Percentiles rank a stretch among this genome's conserved stretches.
Conservation (phyloP, 2,888 invertebrate genomes). For the Chloroclystis v-ata region DNA sequence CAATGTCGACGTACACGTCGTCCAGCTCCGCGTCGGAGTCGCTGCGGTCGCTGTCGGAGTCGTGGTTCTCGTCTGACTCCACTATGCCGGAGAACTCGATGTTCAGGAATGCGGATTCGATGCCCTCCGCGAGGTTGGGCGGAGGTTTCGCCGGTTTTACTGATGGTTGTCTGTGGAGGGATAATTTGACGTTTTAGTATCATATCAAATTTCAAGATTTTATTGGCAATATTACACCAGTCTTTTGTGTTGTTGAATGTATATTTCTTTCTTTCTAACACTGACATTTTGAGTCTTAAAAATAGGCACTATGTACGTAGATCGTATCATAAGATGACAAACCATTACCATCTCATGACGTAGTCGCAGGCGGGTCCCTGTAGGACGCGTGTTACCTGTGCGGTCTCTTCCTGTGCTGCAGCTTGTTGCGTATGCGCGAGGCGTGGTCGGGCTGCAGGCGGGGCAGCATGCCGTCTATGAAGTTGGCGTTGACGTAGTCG, state of each 20-base stretch:
- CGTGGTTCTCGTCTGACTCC: slow-evolving; percentile 65
- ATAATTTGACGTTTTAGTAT: background rate
- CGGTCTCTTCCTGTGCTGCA: slow-evolving; percentile 35
- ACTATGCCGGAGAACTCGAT: slow-evolving; percentile 75
- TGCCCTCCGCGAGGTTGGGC: slow-evolving; percentile 66
- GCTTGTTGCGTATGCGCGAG: background rate
- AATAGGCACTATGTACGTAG: no score
- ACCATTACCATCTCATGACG: no score
- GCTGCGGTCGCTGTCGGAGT: slow-evolving; percentile 61
- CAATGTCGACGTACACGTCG: slow-evolving; percentile 68
- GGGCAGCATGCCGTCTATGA: slow-evolving; percentile 87
- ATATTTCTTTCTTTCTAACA: no score
- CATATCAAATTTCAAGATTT: background rate
- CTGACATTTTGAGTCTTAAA: no score
- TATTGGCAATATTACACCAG: no score
- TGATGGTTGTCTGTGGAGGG: slow-evolving; percentile 56
- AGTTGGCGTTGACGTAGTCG: slow-evolving; percentile 98
- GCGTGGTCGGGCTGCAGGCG: slow-evolving; percentile 33
- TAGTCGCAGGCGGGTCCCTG: no score
- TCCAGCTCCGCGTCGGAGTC: slow-evolving; percentile 66
- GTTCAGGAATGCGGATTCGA: slow-evolving; percentile 73
- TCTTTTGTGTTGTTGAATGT: no score
- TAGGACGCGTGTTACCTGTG: slow-evolving; percentile 49
- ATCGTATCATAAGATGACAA: no score
- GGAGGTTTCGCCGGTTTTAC: slow-evolving; percentile 63